Base-by-base conservation (phyloP, 30 jellyfish, hydroid and myxozoan genomes). In the Hydra vulgaris region DNA sequence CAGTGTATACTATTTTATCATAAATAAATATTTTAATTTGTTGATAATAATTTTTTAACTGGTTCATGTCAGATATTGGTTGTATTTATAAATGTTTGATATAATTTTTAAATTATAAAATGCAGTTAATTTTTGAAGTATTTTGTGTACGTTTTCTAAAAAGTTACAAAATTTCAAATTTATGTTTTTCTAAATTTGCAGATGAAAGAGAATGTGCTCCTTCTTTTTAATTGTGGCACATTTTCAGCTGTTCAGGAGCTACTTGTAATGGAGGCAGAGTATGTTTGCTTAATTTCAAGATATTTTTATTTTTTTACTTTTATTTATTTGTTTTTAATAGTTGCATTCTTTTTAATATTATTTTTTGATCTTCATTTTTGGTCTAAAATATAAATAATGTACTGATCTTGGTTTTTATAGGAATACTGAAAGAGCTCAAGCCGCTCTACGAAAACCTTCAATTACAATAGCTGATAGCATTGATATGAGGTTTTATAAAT, bases 261-360 rank as follows among this genome's bases (percentile, higher is more conserved):
- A 15, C 85, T 92, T 40, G 20, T 92, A 23, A 92, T 87, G 96
- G 96, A 92, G 66, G 89, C 98, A 22, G 98, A 92, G 98, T 92
- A 78, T 74, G 96, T 82, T 16, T 8, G 84, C 7, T 20, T 18
- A n/a, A n/a, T n/a, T 53, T 25, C 54, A 21, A 20, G 5, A 40
- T 40, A 12, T 68, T 7, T n/a, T 68, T 3, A 19, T 73, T 18
- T 1, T n/a, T 73, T 17, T 17, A 17, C 17, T 40, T 17, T 71
- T 22, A 17, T n/a, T 71, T 15, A n/a, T 15, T 17, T 17, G 18
- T 16, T 71, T 16, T 15, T 56, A 56, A n/a, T 56, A 56, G 71
- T n/a, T 15, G 18, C 71, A 15, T 17, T 17, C n/a, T 56, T 56
- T 56, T 56, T 56, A 56, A 56, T 56, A 56, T n/a, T 15, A 56